Conservation (phyloP, 1,140 invertebrate species). For the Drosophila nasuta region DNA sequence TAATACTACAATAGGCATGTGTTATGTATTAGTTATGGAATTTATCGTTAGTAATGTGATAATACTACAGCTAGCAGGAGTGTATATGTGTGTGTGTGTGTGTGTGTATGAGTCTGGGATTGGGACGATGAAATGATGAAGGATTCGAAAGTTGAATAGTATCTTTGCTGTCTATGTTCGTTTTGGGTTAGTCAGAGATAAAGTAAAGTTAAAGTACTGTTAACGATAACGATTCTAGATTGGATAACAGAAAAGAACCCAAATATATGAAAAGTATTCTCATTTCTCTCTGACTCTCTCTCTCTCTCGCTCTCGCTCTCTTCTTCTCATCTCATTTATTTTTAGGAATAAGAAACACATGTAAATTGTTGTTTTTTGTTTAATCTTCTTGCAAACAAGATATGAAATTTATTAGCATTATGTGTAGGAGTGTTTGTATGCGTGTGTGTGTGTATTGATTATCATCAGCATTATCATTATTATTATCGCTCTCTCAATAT, state of each 20-base stretch:
- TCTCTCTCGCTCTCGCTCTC: constrained; percentile 25
- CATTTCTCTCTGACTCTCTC: not conserved
- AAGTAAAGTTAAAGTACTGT: not conserved
- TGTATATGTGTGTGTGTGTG: not conserved
- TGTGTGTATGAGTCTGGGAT: constrained; percentile 11
- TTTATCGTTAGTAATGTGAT: not conserved
- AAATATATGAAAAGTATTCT: not conserved
- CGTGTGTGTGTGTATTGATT: constrained; percentile 31
- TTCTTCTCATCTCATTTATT: not conserved
- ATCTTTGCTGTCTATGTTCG: not conserved
- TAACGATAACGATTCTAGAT: not conserved
- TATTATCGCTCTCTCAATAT: constrained; percentile 28
- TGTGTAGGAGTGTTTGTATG: constrained; percentile 11
- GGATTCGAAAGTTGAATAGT: not conserved
- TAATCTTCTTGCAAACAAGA: constrained; percentile 79
- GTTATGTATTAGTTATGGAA: not conserved
- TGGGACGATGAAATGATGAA: constrained; percentile 1
- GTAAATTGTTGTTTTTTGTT: constrained; percentile 69
- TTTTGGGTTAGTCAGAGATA: not conserved
- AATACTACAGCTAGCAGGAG: constrained; percentile 1
- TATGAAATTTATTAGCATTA: constrained; percentile 61
- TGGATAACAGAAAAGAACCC: constrained; percentile 10
- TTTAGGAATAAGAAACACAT: constrained; percentile 76
- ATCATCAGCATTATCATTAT: constrained; percentile 53
- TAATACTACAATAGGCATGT: not conserved